Conservation (phyloP, 2,113 vertebrate genomes). For the Megaptera novaeangliae region DNA sequence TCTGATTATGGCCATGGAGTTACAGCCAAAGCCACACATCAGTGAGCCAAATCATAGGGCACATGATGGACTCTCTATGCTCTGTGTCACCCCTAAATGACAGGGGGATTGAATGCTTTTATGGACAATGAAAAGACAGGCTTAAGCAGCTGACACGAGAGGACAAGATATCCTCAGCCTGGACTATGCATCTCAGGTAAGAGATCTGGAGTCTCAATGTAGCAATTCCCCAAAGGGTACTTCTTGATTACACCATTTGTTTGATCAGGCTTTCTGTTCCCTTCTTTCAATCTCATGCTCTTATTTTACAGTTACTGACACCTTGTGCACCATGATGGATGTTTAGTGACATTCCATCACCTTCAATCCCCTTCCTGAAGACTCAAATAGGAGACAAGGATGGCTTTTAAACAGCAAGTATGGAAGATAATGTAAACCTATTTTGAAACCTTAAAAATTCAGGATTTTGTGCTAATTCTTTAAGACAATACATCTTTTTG, state of each 20-base stretch:
- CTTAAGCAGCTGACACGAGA: neutral
- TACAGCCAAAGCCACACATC: neutral
- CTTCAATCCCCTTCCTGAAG: neutral
- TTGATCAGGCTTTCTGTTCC: neutral
- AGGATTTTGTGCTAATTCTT: neutral
- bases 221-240: neutral
- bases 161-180: neutral
- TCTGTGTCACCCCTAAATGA: too few species aligned
- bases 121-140: neutral
- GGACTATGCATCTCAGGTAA: neutral
- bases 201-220: too few species aligned
- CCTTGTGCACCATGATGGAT: accelerated
- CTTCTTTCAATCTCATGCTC: neutral
- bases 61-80: neutral
- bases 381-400: neutral
- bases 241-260: neutral
- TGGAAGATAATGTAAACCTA: neutral
- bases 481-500: neutral
- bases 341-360: neutral
- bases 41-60: neutral
- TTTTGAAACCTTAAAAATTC: neutral
- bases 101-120: neutral
- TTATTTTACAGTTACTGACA: neutral
- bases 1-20: neutral
- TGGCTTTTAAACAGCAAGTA: neutral